Conservation (phyloP, 2,888 invertebrate genomes). For the Temnothorax unifasciatus region DNA sequence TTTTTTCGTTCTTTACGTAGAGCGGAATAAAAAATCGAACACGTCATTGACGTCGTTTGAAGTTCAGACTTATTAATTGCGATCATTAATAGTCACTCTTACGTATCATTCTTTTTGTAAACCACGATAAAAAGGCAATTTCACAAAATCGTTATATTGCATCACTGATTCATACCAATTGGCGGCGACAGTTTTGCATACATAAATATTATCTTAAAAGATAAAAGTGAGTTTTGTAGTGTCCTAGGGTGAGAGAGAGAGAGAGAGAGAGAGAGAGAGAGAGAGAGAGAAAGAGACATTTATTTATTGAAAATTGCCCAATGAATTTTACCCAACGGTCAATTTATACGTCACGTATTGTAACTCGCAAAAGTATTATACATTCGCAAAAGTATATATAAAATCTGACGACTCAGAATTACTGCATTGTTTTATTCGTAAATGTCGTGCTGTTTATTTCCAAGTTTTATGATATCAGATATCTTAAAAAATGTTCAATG, state of each 20-base stretch:
- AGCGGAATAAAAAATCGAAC: neutral
- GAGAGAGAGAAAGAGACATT: neutral
- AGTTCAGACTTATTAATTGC: conserved; percentile 17
- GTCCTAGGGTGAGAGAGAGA: neutral
- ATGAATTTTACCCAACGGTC: conserved; percentile 40
- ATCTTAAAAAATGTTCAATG: neutral
- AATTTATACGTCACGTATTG: neutral
- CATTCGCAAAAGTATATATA: neutral
- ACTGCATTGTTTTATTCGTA: neutral
- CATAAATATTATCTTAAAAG: conserved; percentile 66
- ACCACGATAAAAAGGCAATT: neutral
- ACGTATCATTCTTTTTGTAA: neutral
- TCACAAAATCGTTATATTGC: conserved; percentile 11
- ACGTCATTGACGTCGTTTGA: neutral
- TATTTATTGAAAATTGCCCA: conserved; percentile 55
- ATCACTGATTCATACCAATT: conserved; percentile 14
- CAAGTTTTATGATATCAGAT: conserved; percentile 11
- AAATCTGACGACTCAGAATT: neutral
- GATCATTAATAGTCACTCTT: neutral
- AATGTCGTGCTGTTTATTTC: neutral
- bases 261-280: too few relatives aligned
- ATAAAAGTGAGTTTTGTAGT: conserved; percentile 42
- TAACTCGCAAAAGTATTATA: neutral
- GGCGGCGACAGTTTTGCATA: neutral
- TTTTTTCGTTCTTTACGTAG: neutral